A percentile compares a stretch with the other conserved stretches of the same genome.
These are phyloP conservation scores for Taxidea taxus DNA, from an alignment of 2,113 vertebrate species.

Conservation along the genomic window DNA sequence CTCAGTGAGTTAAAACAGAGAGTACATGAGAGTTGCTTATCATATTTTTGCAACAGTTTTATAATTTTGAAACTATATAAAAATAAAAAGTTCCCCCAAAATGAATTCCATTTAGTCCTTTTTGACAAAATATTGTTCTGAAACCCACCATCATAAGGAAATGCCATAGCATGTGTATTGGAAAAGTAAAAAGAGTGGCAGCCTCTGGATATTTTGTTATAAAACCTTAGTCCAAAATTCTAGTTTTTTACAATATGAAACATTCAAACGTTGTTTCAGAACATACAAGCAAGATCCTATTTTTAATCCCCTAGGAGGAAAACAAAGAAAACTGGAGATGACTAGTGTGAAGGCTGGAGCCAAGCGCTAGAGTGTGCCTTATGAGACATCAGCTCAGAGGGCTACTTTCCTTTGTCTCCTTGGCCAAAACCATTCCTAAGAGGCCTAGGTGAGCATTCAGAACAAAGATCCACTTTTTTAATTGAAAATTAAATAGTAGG, in stretches of 20 bases:
- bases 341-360: background rate
- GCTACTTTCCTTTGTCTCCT: background rate
- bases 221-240: background rate
- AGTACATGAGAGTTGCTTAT: background rate
- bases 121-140: background rate
- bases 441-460: background rate
- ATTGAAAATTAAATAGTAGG: background rate
- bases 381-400: background rate
- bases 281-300: background rate
- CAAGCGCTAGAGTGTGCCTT: background rate
- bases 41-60: background rate
- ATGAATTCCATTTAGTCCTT: constrained; percentile 14
- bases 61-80: background rate
- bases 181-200: background rate
- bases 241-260: background rate
- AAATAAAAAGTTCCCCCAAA: background rate
- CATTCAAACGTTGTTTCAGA: background rate
- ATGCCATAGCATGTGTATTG: background rate
- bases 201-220: background rate
- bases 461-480: background rate
- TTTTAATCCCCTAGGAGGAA: background rate
- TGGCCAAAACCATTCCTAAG: background rate
- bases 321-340: background rate
- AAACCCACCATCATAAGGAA: background rate
- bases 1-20: background rate